Conservation (phyloP, 2,888 invertebrate genomes). For the Hydraecia micacea region DNA sequence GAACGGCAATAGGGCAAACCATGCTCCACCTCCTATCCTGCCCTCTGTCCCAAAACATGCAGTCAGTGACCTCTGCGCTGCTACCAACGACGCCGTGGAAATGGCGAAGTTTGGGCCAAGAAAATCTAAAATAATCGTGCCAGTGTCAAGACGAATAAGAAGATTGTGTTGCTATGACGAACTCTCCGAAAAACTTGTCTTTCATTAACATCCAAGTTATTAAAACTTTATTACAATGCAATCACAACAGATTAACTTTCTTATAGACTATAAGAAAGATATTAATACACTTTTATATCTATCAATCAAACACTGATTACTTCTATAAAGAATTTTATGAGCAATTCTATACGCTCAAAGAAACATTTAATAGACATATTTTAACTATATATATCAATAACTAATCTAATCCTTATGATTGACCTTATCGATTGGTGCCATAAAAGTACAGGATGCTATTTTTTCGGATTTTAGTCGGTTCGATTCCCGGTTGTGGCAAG, state of each 20-base stretch:
- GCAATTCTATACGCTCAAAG: background rate
- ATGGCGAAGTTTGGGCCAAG: background rate
- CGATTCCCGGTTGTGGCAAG: no score
- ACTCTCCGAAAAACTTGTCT: background rate
- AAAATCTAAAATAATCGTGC: background rate
- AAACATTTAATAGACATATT: slow-evolving; percentile 9
- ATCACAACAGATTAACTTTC: slow-evolving; percentile 12
- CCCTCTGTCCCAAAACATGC: background rate
- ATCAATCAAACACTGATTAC: slow-evolving; percentile 36
- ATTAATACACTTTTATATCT: slow-evolving; percentile 32
- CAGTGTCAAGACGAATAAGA: background rate
- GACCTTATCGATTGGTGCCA: no score
- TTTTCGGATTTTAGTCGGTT: no score
- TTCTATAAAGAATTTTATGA: slow-evolving; percentile 32
- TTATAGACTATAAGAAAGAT: slow-evolving; percentile 14
- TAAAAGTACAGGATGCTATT: no score
- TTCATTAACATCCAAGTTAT: slow-evolving; percentile 9
- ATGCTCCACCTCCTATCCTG: background rate
- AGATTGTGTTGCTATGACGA: background rate
- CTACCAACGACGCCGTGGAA: background rate
- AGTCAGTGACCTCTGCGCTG: background rate
- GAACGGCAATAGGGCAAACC: background rate
- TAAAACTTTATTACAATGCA: slow-evolving; percentile 9
- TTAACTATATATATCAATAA: slow-evolving; percentile 9
- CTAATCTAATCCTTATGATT: no score